These are phyloP conservation scores for Cololabis saira DNA, from an alignment of 2,113 vertebrate genomes.

Conservation along the genomic window DNA sequence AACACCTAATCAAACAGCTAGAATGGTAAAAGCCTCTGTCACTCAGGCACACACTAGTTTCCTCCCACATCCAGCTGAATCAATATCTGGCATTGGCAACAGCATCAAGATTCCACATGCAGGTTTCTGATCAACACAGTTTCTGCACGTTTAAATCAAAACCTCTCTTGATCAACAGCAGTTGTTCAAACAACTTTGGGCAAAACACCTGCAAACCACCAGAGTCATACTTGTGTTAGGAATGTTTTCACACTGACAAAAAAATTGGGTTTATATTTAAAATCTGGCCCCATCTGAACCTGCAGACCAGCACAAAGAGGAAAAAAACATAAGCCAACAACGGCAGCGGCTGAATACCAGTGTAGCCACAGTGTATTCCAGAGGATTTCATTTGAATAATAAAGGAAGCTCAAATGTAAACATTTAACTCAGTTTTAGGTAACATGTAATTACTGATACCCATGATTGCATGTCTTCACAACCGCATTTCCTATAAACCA, in stretches of 20 bases:
- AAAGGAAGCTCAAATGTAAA: constrained; percentile 21
- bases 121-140: constrained; percentile 3
- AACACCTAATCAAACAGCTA: too few species aligned
- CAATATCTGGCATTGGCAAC: constrained; percentile 33
- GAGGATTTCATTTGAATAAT: neutral
- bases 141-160: constrained; percentile 1
- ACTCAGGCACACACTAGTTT: constrained; percentile 11
- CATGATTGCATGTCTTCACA: constrained; percentile 32
- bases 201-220: neutral
- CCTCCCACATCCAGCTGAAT: constrained; percentile 55
- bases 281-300: neutral
- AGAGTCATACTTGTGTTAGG: neutral
- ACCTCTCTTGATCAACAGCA: neutral
- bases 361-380: neutral
- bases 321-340: constrained; percentile 24
- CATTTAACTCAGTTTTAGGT: constrained; percentile 5
- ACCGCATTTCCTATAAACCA: constrained; percentile 18
- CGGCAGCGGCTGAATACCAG: constrained; percentile 23
- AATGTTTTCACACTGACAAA: neutral
- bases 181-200: neutral
- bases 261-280: constrained; percentile 9
- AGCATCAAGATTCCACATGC: neutral
- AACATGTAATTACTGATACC: constrained; percentile 36
- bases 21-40: constrained; percentile 16
- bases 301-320: constrained; percentile 2